phyloP scores from a whole-genome alignment of 2,888 invertebrate genomes.

The Linnaemya tessellans region DNA sequence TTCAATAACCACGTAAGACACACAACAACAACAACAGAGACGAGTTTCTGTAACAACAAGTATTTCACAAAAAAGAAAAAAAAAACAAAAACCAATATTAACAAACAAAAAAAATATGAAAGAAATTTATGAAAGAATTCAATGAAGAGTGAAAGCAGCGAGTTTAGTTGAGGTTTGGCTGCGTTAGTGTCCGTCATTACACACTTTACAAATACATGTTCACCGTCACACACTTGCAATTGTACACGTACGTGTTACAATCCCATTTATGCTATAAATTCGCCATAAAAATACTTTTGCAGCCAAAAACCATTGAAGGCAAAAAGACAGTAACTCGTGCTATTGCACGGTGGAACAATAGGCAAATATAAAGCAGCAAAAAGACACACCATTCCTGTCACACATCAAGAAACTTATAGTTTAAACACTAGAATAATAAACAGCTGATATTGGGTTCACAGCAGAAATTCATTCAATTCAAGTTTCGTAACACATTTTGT shows the following conservation, averaged over 20 bases:
- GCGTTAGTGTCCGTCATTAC: slow-evolving; percentile 30
- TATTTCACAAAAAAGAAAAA: slow-evolving; percentile 6
- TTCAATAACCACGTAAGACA: slow-evolving; percentile 69
- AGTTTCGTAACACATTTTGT: no score
- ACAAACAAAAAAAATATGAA: slow-evolving; percentile 14
- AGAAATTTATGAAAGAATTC: slow-evolving; percentile 72
- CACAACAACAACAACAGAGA: slow-evolving; percentile 39
- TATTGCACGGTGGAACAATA: slow-evolving; percentile 2
- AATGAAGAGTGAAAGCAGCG: slow-evolving; percentile 70
- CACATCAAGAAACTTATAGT: no score
- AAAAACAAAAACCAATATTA: slow-evolving; percentile 26
- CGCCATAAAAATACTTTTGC: slow-evolving; percentile 45
- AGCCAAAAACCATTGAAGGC: slow-evolving; percentile 19
- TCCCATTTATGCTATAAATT: slow-evolving; percentile 23
- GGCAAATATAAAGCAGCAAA: no score
- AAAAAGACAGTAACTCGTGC: background rate
- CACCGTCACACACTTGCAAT: background rate
- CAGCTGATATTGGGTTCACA: no score
- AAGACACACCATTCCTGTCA: no score
- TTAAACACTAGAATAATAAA: no score
- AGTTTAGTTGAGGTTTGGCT: slow-evolving; percentile 57
- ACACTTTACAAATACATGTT: background rate
- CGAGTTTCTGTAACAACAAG: slow-evolving; percentile 19
- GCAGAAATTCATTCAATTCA: no score
- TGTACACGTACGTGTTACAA: background rate